phyloP scores from a whole-genome alignment of 2,797 vertebrate genomes.

The Gadopsis marmoratus region DNA sequence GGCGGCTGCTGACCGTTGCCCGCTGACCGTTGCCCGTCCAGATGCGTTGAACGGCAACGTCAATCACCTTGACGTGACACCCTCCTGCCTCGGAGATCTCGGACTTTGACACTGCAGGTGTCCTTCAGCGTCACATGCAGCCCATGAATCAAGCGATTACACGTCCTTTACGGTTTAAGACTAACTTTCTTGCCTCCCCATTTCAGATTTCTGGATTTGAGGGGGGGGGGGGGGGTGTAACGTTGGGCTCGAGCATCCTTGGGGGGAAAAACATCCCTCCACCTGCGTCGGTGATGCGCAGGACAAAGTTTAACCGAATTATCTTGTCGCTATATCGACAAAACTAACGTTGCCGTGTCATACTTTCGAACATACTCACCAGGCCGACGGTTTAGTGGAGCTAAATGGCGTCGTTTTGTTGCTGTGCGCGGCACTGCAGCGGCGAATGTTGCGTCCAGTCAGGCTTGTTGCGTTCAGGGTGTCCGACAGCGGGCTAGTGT shows the following conservation, averaged over 20 bases:
- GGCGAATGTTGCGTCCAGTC: slow-evolving; percentile 42
- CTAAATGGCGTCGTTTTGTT: not conserved
- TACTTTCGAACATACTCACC: slow-evolving; percentile 53
- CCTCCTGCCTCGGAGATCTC: not conserved
- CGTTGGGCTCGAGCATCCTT: slow-evolving; percentile 48
- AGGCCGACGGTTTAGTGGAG: not conserved
- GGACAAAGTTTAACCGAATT: slow-evolving; percentile 53
- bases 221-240: not conserved
- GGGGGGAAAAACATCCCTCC: slow-evolving; percentile 4
- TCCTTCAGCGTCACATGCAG: not conserved
- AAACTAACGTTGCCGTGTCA: not conserved
- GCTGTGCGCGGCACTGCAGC: slow-evolving; percentile 19
- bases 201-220: too few species aligned
- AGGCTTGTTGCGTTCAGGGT: slow-evolving; percentile 67
- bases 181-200: slow-evolving; percentile 40
- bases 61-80: not conserved
- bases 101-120: slow-evolving; percentile 33
- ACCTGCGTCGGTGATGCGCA: slow-evolving; percentile 58
- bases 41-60: not conserved
- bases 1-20: too few species aligned
- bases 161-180: not conserved
- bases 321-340: not conserved
- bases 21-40: not conserved
- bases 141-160: not conserved
- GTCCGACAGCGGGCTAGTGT: slow-evolving; percentile 41